A percentile compares a stretch with the other conserved stretches of the same genome.
Conservation (phyloP, 2,888 invertebrate species). For the Cabera pusaria region DNA sequence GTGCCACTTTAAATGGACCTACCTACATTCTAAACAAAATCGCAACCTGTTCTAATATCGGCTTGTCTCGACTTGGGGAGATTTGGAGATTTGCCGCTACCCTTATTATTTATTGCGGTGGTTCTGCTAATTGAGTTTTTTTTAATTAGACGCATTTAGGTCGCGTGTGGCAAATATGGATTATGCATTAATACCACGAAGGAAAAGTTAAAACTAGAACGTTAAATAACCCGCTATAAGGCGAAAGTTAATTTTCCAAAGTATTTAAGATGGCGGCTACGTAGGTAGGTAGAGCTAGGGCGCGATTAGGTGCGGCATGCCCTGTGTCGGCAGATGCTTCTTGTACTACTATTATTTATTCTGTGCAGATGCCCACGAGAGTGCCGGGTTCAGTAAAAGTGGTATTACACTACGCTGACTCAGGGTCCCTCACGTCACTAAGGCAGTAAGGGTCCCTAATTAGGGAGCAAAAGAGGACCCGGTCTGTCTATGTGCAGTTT, state of each 20-base stretch:
- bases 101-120: constrained; percentile 31
- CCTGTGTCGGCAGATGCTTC: constrained; percentile 47
- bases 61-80: too few relatives aligned
- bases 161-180: constrained; percentile 1
- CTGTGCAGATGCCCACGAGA: constrained; percentile 57
- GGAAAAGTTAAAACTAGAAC: too few relatives aligned
- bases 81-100: constrained; percentile 41
- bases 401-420: too few relatives aligned
- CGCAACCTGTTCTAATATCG: constrained; percentile 71
- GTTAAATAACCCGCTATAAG: background rate
- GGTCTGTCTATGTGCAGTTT: too few relatives aligned
- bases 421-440: too few relatives aligned
- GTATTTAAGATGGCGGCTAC: constrained; percentile 7
- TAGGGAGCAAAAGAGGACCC: too few relatives aligned
- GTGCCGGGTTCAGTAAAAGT: constrained; percentile 30
- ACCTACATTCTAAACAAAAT: constrained; percentile 69
- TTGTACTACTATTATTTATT: too few relatives aligned
- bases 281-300: constrained; percentile 19
- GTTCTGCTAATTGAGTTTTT: constrained; percentile 22
- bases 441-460: too few relatives aligned
- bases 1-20: constrained; percentile 68
- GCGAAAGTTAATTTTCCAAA: constrained; percentile 15
- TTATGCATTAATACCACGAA: too few relatives aligned
- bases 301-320: constrained; percentile 45
- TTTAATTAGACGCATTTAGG: constrained; percentile 16